Evolutionary conservation across 2,888 invertebrate species (phyloP), one percentile per base, ranked within the genome.

Genomic region (Cremastinae sp.): DNA sequence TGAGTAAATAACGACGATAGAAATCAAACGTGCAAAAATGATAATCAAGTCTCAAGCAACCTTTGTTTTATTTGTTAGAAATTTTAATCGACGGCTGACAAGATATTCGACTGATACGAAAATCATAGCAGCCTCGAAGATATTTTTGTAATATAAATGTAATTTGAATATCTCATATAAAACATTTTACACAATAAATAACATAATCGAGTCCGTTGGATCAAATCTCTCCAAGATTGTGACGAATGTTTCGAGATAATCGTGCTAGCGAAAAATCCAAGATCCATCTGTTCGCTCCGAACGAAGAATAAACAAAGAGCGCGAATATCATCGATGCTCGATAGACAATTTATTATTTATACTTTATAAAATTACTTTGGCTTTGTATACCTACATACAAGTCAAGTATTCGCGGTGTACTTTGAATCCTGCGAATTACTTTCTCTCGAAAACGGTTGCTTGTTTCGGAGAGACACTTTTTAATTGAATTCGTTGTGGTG

Each of bases 1-100:
- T 90, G 72, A 81, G 83, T 36, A 83, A 85, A 81, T 87, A 34
- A 54, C 43, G 9, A 53, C n/a, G 4, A 9, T 22, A 10, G 3
- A 9, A 0, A 58, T n/a, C 0, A 3, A 28, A 28, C 5, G n/a
- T 28, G 5, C 5, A 28, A 28, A 3, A 28, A 28, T 28, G 28
- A 28, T 28, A 45, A 34, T 22, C 16, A 5, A 65, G 38, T 49
- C 12, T 36, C 41, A 9, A 51, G 20, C 7, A 41, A 65, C 70
- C 53, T 73, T 79, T 74, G 72, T 79, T 80, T 75, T 80, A 74
- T 73, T 75, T 69, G 51, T 73, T 66, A 59, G 36, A 74, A 76
- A 62, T 62, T 43, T 53, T 62, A 8, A 28, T 28, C 7, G 59
- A 14, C 9, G 22, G 20, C 10, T 45, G 10, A 14, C 22, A 14